Base-by-base conservation (phyloP, 2,797 vertebrate species). In the Micromesistius poutassou region DNA sequence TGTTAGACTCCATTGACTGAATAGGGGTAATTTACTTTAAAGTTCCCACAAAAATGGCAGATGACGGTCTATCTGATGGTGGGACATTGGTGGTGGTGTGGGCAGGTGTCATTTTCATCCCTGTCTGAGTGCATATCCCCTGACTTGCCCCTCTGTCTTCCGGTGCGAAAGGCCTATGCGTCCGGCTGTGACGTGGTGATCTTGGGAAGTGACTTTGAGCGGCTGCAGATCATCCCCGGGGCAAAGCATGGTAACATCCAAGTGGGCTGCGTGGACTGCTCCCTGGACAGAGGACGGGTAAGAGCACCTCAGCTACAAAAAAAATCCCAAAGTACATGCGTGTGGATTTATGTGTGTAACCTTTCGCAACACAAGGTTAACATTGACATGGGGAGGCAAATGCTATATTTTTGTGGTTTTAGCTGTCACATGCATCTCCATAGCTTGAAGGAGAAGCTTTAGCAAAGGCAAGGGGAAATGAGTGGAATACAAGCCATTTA, bases 131-230 rank as follows among this genome's bases (percentile, higher is more conserved):
- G 78, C 1, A 42, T 85, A 71, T 78, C 73, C 73, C 74, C 73
- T 79, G 30, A 79, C 30, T 55, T 79, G 8, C 36, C 71, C 22
- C 76, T 33, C 55, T 87, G 74, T 74, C 46, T n/a, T 79, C 33
- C 86, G 62, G 79, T 79, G 78, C 79, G 79, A 80, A 81, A 99
- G 98, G 97, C 96, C 9, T 99, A 99, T 3, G 98, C 96, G 28
- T 99, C 98, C 79, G 98, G 98, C 87, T 99, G 98, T 94, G 98
- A 99, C 75, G 95, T 99, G 81, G 97, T 99, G 84, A 95, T 99
- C 87, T 84, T 99, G 88, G 97, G 97, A 77, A 98, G 96, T 88
- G 95, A 98, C 87, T 99, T 99, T 90, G 97, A 99, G 93, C 95
- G 97, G 81, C 91, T 98, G 84, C 98, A 99, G 87, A 98, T 99